Base-by-base conservation (phyloP, 2,113 vertebrate genomes). In the Sapayoa aenigma region DNA sequence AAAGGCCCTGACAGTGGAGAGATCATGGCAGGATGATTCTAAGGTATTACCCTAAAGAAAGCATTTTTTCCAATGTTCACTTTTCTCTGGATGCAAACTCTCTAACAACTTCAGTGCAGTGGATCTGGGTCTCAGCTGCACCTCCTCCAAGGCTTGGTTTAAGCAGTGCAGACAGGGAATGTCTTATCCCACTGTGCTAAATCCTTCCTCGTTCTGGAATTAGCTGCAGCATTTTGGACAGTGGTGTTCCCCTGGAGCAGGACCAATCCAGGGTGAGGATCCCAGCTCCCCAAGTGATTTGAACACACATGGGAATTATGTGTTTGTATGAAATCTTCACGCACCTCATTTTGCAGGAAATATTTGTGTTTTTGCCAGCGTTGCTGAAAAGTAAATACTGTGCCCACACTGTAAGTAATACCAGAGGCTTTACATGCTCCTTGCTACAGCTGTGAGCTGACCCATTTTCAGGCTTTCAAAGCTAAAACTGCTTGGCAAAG, bases 401-500 rank as follows among this genome's bases (percentile, higher is more conserved):
- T 84, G 88, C 62, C 49, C 41, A 33, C 12, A 6, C 24, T 56
- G 46, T 68, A 59, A 78, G 35, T 30, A 90, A 93, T 39, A 55
- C 14, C 39, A 66, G 42, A 56, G 56, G 52, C 42, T 59, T 89
- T 22, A 35, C 60, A 12, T 41, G 25, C 25, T 67, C 50, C 2
- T 6, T 77, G 53, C 20, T 49, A 59, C 77, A 56, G 72, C 80
- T 82, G 93, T 50, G 89, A 96, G 44, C 39, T 96, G 94, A 91
- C 94, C 86, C 91, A 89, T 81, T 97, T 95, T 53, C 35, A 62
- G 62, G 68, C 62, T 55, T 84, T 85, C 13, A 62, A 78, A 91
- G 74, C 76, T 49, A 15, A 39, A 92, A 67, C 23, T 25, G 28
- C 49, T 44, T 56, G 69, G 84, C 81, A 82, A 92, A 92, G 47